Evolutionary conservation across 2,797 vertebrate species (phyloP).

Genomic region (Enteromius paludinosus): DNA sequence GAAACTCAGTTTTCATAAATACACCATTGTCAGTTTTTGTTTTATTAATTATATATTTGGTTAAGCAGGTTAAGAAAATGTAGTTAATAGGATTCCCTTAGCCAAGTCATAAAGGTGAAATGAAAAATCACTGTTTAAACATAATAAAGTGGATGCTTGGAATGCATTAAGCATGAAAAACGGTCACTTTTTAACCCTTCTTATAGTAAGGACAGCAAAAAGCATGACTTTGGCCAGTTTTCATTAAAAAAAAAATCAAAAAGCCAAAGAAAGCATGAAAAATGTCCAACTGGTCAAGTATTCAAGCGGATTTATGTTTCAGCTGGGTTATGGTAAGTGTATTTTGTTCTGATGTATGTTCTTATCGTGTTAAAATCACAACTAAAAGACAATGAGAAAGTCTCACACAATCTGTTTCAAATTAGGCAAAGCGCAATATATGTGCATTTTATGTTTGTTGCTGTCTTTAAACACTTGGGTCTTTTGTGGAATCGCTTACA

Average conservation of each 20-base stretch:
- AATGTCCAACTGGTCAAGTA: neutral
- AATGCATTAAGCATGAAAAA: neutral
- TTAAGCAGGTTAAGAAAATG: neutral
- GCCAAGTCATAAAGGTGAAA: neutral
- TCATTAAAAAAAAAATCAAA: neutral
- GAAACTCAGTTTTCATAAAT: neutral
- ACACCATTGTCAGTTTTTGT: neutral
- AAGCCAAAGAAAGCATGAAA: neutral
- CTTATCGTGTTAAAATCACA: neutral
- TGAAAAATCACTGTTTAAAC: neutral
- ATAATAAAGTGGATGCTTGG: neutral
- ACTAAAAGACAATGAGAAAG: neutral
- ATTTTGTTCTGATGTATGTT: slow-evolving; percentile 7
- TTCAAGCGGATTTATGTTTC: slow-evolving; percentile 1
- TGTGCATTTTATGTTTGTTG: neutral
- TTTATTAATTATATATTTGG: neutral
- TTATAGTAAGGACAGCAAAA: slow-evolving; percentile 34
- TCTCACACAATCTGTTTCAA: slow-evolving; percentile 1
- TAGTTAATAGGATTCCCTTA: neutral
- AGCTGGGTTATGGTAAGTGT: neutral
- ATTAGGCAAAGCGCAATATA: neutral
- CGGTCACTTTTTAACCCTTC: neutral
- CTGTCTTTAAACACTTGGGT: slow-evolving; percentile 7
- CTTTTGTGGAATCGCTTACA: neutral
- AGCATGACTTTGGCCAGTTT: slow-evolving; percentile 10